phyloP scores from a whole-genome alignment of 2,113 vertebrate genomes.

The Antennarius striatus region DNA sequence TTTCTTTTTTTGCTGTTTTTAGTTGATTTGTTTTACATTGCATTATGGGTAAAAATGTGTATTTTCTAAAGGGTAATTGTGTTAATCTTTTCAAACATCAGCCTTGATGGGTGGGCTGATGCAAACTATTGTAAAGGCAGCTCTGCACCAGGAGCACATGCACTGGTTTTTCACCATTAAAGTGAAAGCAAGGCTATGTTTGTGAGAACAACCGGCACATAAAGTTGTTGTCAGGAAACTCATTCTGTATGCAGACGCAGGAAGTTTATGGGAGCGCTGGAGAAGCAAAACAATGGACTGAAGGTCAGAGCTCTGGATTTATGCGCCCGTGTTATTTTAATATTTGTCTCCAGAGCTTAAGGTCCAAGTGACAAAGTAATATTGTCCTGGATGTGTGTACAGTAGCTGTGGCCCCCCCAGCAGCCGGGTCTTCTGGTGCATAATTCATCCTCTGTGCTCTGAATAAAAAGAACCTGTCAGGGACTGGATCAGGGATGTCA shows the following conservation, averaged over 20 bases:
- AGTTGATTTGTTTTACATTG: background rate
- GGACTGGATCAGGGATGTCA: background rate
- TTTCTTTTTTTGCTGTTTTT: conserved; percentile 20
- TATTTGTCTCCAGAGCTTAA: conserved; percentile 1
- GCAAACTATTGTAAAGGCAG: too few species aligned
- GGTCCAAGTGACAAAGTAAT: background rate
- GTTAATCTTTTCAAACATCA: background rate
- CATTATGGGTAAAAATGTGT: conserved; percentile 4
- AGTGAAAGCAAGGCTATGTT: background rate
- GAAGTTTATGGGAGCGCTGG: background rate
- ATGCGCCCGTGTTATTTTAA: background rate
- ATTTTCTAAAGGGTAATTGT: conserved; percentile 36
- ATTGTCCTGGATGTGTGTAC: background rate
- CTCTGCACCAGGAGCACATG: background rate
- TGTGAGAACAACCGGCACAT: background rate
- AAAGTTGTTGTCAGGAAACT: background rate
- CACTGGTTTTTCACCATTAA: background rate
- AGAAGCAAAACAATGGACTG: conserved; percentile 2
- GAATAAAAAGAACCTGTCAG: background rate
- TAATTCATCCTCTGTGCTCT: background rate
- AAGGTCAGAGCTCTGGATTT: conserved; percentile 13
- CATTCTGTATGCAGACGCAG: background rate
- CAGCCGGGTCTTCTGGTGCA: background rate
- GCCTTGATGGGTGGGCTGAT: too few species aligned
- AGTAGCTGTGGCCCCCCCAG: rapidly evolving